These are phyloP conservation scores for Dinocampus coccinellae DNA, from an alignment of 2,888 invertebrate species.

Conservation along the genomic window DNA sequence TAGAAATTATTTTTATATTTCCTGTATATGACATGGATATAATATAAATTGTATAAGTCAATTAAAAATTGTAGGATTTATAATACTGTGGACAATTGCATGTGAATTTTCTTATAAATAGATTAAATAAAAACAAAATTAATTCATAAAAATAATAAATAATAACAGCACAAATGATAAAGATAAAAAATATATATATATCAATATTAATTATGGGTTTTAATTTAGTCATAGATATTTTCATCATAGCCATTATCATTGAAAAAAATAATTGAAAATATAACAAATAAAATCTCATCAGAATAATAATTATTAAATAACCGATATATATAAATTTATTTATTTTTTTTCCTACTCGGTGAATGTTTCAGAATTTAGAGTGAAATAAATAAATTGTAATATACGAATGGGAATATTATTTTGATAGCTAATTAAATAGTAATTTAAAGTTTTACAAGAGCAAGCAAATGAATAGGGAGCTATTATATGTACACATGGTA, in stretches of 20 bases:
- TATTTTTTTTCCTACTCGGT: no score
- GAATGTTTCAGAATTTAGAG: conserved; percentile 24
- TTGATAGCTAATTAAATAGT: conserved; percentile 14
- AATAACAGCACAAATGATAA: no score
- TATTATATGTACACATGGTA: conserved; percentile 51
- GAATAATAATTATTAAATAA: no score
- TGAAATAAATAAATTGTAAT: neutral
- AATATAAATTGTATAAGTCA: neutral
- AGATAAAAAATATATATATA: no score
- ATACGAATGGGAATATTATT: no score
- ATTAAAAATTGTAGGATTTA: neutral
- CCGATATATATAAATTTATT: no score
- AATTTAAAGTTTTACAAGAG: conserved; percentile 5
- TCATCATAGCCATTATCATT: no score
- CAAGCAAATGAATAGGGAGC: conserved; percentile 17
- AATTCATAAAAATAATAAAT: neutral
- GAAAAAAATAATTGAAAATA: no score
- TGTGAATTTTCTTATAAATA: neutral
- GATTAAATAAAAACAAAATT: neutral
- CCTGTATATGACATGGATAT: neutral
- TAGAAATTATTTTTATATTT: neutral
- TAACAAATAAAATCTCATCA: no score
- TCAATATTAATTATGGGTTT: no score
- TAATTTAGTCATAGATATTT: no score
- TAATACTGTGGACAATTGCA: neutral